Conservation (phyloP, 1,140 invertebrate genomes). For the Popillia japonica region DNA sequence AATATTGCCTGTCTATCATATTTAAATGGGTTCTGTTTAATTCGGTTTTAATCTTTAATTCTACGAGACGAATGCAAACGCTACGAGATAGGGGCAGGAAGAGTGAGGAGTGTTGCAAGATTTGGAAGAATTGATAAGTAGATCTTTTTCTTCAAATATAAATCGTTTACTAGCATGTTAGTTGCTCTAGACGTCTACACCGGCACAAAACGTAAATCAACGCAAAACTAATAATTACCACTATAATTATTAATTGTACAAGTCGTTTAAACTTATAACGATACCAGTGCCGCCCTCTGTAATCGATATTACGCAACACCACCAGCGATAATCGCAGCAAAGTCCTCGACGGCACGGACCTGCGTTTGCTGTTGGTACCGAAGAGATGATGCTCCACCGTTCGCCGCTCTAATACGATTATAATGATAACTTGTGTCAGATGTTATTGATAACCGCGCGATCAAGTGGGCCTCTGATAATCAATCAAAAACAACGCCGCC, state of each 20-base stretch:
- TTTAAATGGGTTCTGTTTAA: background rate
- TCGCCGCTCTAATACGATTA: constrained; percentile 27
- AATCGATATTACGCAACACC: constrained; percentile 1
- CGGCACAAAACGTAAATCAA: too few relatives aligned
- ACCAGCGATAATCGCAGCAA: background rate
- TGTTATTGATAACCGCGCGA: constrained; percentile 33
- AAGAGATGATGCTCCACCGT: background rate
- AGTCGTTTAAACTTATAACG: background rate
- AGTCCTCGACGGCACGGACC: background rate
- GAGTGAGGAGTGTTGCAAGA: too few relatives aligned
- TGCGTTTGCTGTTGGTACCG: background rate
- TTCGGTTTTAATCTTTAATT: background rate
- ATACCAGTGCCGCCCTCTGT: background rate
- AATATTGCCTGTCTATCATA: constrained; percentile 4
- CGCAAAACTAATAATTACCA: too few relatives aligned
- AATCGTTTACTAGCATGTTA: too few relatives aligned
- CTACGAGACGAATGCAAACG: too few relatives aligned
- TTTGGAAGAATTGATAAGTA: too few relatives aligned
- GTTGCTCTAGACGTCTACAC: too few relatives aligned
- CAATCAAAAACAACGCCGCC: constrained; percentile 21
- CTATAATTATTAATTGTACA: background rate
- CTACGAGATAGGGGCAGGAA: too few relatives aligned
- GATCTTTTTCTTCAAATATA: too few relatives aligned
- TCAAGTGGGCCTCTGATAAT: constrained; percentile 31
- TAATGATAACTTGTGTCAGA: constrained; percentile 29